phyloP scores from a whole-genome alignment of 2,888 invertebrate genomes.

The Brachyptera putata region DNA sequence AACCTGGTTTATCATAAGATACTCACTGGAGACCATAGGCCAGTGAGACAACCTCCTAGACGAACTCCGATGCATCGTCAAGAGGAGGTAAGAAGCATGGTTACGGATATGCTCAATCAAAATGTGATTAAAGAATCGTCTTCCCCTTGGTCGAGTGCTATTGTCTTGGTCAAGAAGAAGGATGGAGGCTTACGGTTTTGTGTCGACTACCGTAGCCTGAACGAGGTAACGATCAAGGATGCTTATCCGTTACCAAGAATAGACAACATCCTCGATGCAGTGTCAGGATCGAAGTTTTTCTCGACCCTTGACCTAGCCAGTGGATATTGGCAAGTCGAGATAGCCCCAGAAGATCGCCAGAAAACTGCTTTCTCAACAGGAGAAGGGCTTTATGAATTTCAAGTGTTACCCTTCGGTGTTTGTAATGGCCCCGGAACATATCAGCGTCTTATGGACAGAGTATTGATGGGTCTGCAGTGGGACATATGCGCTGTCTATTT shows the following conservation, averaged over 20 bases:
- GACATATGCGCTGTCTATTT: not conserved
- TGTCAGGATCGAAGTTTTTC: not conserved
- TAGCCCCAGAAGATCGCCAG: not conserved
- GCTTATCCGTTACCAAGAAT: constrained; percentile 5
- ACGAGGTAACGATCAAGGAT: constrained; percentile 1
- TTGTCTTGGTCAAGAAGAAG: not conserved
- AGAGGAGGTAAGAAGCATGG: too few species aligned
- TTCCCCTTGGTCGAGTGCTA: not conserved
- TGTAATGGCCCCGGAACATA: not conserved
- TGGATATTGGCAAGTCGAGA: not conserved
- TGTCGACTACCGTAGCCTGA: not conserved
- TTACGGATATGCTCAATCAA: too few species aligned
- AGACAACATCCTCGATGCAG: not conserved
- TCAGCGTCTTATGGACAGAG: not conserved
- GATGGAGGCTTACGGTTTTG: not conserved
- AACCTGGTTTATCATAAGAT: too few species aligned
- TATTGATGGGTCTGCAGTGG: not conserved
- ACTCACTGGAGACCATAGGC: too few species aligned
- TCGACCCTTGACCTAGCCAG: not conserved
- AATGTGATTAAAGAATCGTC: too few species aligned
- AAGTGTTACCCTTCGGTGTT: not conserved
- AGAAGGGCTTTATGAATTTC: not conserved
- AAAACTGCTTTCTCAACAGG: not conserved
- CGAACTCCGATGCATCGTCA: too few species aligned
- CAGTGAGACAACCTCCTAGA: too few species aligned